Conservation (phyloP, 2,888 invertebrate genomes). For the Invenusta paracnida region DNA sequence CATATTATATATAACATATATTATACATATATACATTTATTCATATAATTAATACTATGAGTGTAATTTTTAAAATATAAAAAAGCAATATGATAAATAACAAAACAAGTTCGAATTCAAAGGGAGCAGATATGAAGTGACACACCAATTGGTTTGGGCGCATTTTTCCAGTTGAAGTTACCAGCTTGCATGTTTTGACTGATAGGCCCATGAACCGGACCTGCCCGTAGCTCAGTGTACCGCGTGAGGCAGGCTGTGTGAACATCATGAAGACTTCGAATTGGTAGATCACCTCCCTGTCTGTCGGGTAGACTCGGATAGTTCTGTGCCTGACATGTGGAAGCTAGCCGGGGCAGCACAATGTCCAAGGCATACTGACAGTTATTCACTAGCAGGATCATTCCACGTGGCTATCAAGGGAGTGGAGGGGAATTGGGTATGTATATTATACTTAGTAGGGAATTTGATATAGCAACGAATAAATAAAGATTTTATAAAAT, state of each 20-base stretch:
- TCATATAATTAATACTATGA: too few species aligned
- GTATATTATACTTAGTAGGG: too few species aligned
- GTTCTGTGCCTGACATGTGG: not conserved
- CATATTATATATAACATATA: too few species aligned
- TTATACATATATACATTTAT: too few species aligned
- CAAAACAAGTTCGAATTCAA: too few species aligned
- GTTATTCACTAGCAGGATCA: not conserved
- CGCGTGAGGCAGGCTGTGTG: not conserved
- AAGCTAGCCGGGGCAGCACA: not conserved
- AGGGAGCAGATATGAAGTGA: not conserved
- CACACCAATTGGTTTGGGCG: not conserved
- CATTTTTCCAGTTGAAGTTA: not conserved
- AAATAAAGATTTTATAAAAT: too few species aligned
- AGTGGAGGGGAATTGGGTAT: too few species aligned
- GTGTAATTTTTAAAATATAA: too few species aligned
- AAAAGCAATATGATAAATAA: not conserved
- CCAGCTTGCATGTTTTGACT: not conserved
- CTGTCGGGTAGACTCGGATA: not conserved
- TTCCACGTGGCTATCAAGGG: not conserved
- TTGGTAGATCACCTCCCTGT: not conserved
- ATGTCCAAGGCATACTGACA: slow-evolving; percentile 9
- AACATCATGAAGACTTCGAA: not conserved
- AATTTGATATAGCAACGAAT: too few species aligned
- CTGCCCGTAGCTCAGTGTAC: not conserved
- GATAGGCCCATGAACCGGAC: not conserved